phyloP scores from a whole-genome alignment of 53 echinoderm and acorn worm genomes.

The Paracentrotus lividus region DNA sequence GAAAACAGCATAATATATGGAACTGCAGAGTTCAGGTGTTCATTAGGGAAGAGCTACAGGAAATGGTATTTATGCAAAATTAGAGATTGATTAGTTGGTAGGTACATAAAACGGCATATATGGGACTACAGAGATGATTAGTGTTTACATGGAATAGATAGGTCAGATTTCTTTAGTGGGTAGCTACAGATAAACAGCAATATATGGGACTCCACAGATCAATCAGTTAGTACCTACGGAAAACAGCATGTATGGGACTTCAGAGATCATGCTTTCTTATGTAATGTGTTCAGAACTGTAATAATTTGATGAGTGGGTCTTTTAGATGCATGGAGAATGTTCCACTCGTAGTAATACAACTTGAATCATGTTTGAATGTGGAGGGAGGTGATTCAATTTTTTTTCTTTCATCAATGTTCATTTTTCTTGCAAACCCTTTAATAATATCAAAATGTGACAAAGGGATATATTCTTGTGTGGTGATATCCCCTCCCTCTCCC shows the following conservation, averaged over 20 bases:
- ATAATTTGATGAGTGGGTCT: neutral
- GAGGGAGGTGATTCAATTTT: neutral
- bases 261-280: neutral
- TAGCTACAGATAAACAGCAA: too few relatives aligned
- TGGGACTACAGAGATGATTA: neutral
- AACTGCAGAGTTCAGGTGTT: neutral
- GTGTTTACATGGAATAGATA: neutral
- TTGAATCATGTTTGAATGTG: neutral
- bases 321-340: neutral
- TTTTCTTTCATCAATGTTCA: constrained; percentile 5
- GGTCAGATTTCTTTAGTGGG: neutral
- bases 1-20: neutral
- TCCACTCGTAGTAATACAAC: neutral
- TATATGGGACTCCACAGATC: too few relatives aligned
- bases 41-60: neutral
- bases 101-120: neutral
- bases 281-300: neutral
- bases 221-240: neutral
- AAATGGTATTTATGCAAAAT: neutral
- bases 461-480: neutral
- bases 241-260: neutral
- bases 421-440: neutral
- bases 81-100: neutral
- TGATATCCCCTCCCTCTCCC: too few relatives aligned
- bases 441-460: neutral